Base-by-base conservation (phyloP, 2,113 vertebrate species). In the Spea multiplicata region DNA sequence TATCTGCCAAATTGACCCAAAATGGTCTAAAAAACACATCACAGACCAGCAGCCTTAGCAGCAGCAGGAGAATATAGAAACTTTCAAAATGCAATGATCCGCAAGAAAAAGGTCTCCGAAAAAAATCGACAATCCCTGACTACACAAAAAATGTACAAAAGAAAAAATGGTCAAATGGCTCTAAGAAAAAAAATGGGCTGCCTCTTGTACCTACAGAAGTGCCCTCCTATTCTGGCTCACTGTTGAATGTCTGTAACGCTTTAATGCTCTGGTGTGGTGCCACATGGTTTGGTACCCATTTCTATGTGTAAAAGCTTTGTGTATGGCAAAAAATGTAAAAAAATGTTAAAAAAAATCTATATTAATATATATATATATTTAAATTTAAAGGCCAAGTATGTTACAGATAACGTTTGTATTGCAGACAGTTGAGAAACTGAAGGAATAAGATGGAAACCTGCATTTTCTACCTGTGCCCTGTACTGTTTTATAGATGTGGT, bases 401-500 rank as follows among this genome's bases (percentile, higher is more conserved):
- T 73, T 62, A 73, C 62, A 16, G 64, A 68, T 48, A 66, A 79
- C 66, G 61, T 76, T 76, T 80, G 71, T 80, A 67, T 59, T 59
- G 66, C 64, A 73, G 53, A 73, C 12, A 59, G 10, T 7, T 57
- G 14, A 17, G n/a, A 73, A 53, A 73, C 30, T 13, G 66, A 16
- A 78, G 57, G 71, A 66, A 49, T 55, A 67, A 79, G 66, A 59
- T 7, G 77, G 61, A 80, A 73, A 80, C 71, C 77, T 80, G 88
- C 82, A 92, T 98, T 98, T 98, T 97, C 78, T 96, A 96, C 93
- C 89, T 86, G 92, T 94, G 95, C 94, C 94, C 92, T 93, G 92
- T 94, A 94, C 90, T 84, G 94, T 96, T 96, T 98, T 96, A 88
- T 97, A 94, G 94, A 94, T 96, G 94, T 95, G 92, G 89, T 97